phyloP scores from a whole-genome alignment of 2,113 vertebrate genomes.

The Indri indri region DNA sequence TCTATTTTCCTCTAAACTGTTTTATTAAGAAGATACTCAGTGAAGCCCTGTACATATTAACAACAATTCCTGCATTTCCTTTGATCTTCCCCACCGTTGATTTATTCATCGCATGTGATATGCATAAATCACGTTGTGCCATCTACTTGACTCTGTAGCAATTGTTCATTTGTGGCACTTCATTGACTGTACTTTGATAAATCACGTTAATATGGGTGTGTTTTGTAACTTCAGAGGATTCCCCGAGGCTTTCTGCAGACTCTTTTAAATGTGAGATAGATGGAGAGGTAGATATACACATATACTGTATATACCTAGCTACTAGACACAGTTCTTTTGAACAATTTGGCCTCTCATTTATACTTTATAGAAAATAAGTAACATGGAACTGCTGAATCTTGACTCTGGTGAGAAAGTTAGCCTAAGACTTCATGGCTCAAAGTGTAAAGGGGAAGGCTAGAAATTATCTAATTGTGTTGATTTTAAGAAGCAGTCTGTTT shows the following conservation, averaged over 20 bases:
- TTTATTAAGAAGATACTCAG: conserved; percentile 68
- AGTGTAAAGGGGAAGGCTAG: neutral
- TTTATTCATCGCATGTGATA: conserved; percentile 51
- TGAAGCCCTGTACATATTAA: conserved; percentile 53
- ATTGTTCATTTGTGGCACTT: conserved; percentile 59
- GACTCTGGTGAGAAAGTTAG: neutral
- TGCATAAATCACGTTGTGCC: conserved; percentile 54
- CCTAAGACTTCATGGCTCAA: neutral
- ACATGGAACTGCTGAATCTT: neutral
- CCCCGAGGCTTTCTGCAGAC: neutral
- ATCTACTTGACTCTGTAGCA: conserved; percentile 52
- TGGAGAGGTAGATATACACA: neutral
- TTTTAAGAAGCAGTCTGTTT: neutral
- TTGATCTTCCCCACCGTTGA: conserved; percentile 59
- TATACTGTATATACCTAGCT: neutral
- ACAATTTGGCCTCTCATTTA: neutral
- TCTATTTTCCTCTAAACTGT: conserved; percentile 74
- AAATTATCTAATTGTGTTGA: neutral
- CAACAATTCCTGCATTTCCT: conserved; percentile 57
- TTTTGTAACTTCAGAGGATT: neutral
- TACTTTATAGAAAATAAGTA: conserved; percentile 6
- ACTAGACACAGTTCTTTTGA: neutral
- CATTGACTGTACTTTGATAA: conserved; percentile 27
- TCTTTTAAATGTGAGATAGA: neutral
- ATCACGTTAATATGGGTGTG: conserved; percentile 46